Percentiles rank a stretch among this genome's conserved stretches.
These are phyloP conservation scores for Porites divaricata DNA, from an alignment of 92 coral and sea anemone species.

Conservation along the genomic window DNA sequence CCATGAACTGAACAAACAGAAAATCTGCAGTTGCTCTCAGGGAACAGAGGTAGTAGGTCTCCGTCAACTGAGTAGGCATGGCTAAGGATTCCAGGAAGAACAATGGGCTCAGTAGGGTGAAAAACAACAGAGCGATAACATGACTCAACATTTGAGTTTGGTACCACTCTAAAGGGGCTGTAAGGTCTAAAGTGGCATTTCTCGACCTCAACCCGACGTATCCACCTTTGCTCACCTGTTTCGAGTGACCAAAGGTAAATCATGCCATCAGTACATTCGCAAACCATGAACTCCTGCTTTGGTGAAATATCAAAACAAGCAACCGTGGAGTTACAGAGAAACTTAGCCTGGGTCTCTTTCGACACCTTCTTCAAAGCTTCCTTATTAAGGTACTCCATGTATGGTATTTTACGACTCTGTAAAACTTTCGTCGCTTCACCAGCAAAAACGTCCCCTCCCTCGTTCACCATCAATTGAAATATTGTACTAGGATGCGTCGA, in stretches of 20 bases:
- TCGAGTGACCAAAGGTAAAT: conserved; percentile 7
- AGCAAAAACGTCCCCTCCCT: background rate
- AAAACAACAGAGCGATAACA: conserved; percentile 9
- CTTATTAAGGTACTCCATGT: background rate
- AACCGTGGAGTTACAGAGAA: background rate
- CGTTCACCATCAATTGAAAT: conserved; percentile 8
- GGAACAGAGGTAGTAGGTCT: background rate
- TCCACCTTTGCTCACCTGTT: background rate
- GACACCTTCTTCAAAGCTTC: background rate
- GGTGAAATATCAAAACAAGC: conserved; percentile 24
- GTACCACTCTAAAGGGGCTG: too few species aligned
- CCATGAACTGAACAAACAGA: conserved; percentile 18
- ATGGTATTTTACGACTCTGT: background rate
- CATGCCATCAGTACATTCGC: background rate
- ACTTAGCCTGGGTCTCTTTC: background rate
- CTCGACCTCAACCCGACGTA: background rate
- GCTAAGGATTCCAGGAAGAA: conserved; percentile 2
- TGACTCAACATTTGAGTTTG: background rate
- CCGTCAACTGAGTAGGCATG: background rate
- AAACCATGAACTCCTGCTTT: conserved; percentile 1
- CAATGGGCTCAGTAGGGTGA: conserved; percentile 11
- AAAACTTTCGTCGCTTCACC: background rate
- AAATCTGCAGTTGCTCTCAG: conserved; percentile 6
- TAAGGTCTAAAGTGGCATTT: too few species aligned
- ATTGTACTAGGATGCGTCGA: background rate